phyloP scores from a whole-genome alignment of 2,113 vertebrate genomes.

The Chamaea fasciata region DNA sequence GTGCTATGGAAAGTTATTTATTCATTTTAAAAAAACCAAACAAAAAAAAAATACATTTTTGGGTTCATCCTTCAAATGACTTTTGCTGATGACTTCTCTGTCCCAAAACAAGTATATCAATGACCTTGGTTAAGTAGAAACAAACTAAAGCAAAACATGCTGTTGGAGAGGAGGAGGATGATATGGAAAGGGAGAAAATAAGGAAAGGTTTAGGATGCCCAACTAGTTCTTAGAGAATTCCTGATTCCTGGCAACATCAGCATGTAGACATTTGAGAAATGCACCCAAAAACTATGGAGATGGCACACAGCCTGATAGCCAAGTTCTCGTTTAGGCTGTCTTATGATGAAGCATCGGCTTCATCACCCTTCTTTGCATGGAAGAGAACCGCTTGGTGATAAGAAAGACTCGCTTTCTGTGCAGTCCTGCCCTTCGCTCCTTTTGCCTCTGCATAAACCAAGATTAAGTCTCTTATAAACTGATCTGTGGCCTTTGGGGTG shows the following conservation, averaged over 20 bases:
- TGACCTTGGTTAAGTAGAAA: neutral
- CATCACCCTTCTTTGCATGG: rapidly evolving
- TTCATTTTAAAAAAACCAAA: neutral
- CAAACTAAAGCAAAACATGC: neutral
- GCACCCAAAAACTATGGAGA: neutral
- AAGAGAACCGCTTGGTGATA: neutral
- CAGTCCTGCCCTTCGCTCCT: neutral
- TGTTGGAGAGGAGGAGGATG: neutral
- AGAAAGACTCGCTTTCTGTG: neutral
- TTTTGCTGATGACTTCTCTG: neutral
- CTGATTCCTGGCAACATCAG: neutral
- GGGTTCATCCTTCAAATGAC: neutral
- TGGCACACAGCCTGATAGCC: neutral
- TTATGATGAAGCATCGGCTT: neutral
- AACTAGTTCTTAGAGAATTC: neutral
- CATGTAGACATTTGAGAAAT: neutral
- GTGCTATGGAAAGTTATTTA: neutral
- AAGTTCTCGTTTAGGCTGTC: neutral
- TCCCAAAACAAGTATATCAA: neutral
- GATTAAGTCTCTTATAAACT: neutral
- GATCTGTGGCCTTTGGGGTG: neutral
- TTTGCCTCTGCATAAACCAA: neutral
- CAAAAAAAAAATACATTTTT: neutral
- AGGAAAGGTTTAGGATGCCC: neutral
- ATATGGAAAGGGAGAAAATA: neutral